A percentile compares a stretch with the other conserved stretches of the same genome.
phyloP scores from a whole-genome alignment of 2,113 vertebrate genomes.

The Dunckerocampus dactyliophorus region DNA sequence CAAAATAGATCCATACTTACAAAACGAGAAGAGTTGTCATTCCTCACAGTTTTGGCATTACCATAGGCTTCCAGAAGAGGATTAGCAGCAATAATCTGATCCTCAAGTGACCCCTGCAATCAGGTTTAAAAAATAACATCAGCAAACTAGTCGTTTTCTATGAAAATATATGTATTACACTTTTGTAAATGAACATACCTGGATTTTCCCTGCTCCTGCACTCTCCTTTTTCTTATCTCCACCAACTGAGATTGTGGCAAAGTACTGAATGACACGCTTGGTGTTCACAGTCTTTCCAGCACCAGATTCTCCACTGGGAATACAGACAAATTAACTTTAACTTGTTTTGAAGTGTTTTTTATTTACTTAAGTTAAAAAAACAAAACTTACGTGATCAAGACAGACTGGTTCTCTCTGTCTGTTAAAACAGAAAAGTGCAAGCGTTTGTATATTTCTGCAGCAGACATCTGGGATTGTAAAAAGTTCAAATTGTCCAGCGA shows the following conservation, averaged over 20 bases:
- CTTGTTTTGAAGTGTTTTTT: background rate
- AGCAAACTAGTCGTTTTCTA: background rate
- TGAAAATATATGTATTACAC: background rate
- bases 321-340: slow-evolving; percentile 15
- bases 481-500: background rate
- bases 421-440: slow-evolving; percentile 21
- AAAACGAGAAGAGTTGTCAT: slow-evolving; percentile 66
- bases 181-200: slow-evolving; percentile 12
- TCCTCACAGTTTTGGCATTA: slow-evolving; percentile 62
- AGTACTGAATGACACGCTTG: slow-evolving; percentile 67
- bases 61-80: slow-evolving; percentile 62
- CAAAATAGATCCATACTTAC: slow-evolving; percentile 41
- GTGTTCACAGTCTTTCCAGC: slow-evolving; percentile 68
- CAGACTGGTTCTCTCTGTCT: slow-evolving; percentile 65
- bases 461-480: background rate
- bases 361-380: background rate
- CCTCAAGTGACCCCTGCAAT: slow-evolving; percentile 53
- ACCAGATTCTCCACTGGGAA: slow-evolving; percentile 62
- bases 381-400: slow-evolving; percentile 60
- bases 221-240: slow-evolving; percentile 37
- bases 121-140: background rate
- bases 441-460: background rate
- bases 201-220: background rate
- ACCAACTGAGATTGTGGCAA: slow-evolving; percentile 58
- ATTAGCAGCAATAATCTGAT: slow-evolving; percentile 63